Conservation (phyloP, 2,113 vertebrate species). For the Upupa epops region DNA sequence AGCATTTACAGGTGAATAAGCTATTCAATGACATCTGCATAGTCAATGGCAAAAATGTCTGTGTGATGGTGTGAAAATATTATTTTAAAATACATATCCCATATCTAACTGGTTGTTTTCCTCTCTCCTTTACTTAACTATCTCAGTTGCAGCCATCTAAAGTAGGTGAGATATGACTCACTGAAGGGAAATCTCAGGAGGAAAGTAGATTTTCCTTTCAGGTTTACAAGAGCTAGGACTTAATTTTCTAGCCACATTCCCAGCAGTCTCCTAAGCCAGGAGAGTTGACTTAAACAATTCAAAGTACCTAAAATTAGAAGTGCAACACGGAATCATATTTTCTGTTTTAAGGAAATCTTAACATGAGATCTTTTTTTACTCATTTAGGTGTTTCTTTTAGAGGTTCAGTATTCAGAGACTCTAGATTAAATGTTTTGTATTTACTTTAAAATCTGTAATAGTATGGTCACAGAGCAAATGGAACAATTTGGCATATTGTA, state of each 20-base stretch:
- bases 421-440: background rate
- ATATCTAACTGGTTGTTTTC: background rate
- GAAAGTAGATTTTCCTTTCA: background rate
- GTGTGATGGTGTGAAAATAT: background rate
- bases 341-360: background rate
- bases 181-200: background rate
- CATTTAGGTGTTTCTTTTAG: background rate
- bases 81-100: background rate
- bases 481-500: background rate
- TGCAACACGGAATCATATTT: background rate
- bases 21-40: background rate
- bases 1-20: background rate
- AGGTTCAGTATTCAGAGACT: background rate
- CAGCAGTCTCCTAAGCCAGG: background rate
- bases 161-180: background rate
- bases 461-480: background rate
- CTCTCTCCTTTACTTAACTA: background rate
- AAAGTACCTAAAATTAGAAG: background rate
- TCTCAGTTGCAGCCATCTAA: background rate
- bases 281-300: background rate
- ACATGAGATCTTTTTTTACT: background rate
- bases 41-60: background rate
- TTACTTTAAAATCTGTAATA: background rate
- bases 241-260: background rate
- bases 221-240: background rate